phyloP scores from a whole-genome alignment of 2,888 invertebrate species.

The Tetramorium bicarinatum region DNA sequence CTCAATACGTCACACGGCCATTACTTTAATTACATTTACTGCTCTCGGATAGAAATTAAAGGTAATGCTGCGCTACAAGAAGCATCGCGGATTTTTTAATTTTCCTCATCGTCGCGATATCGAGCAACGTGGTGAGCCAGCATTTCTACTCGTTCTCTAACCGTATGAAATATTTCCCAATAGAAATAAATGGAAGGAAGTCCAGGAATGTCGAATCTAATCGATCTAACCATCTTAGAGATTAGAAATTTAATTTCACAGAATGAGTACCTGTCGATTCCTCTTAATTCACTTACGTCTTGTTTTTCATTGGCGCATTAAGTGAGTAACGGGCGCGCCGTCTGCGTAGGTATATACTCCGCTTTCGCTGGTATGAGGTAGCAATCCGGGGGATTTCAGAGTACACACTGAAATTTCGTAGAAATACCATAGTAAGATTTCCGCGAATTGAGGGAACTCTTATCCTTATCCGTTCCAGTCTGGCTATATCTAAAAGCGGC shows the following conservation, averaged over 20 bases:
- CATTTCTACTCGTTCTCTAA: not conserved
- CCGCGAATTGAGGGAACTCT: slow-evolving; percentile 50
- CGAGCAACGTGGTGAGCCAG: not conserved
- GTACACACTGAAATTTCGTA: slow-evolving; percentile 68
- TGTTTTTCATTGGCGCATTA: slow-evolving; percentile 23
- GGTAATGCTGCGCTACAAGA: not conserved
- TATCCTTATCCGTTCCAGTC: slow-evolving; percentile 14
- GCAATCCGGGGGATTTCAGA: slow-evolving; percentile 51
- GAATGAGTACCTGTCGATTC: slow-evolving; percentile 23
- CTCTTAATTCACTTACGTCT: slow-evolving; percentile 28
- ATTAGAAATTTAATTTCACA: slow-evolving; percentile 34
- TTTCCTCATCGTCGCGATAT: not conserved
- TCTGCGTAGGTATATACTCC: not conserved
- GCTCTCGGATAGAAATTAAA: slow-evolving; percentile 16
- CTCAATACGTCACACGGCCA: slow-evolving; percentile 49
- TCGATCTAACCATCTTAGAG: not conserved
- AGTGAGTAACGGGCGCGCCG: slow-evolving; percentile 24
- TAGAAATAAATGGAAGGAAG: not conserved
- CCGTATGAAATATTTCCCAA: not conserved
- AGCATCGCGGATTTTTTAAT: not conserved
- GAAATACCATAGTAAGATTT: slow-evolving; percentile 65
- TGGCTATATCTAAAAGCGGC: slow-evolving; percentile 52
- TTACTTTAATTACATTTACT: slow-evolving; percentile 44
- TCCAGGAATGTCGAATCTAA: slow-evolving; percentile 17
- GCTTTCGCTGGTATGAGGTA: not conserved